A percentile compares a stretch with the other conserved stretches of the same genome.
Evolutionary conservation across 2,888 invertebrate species (phyloP).

Genomic region (Geophilus truncorum): DNA sequence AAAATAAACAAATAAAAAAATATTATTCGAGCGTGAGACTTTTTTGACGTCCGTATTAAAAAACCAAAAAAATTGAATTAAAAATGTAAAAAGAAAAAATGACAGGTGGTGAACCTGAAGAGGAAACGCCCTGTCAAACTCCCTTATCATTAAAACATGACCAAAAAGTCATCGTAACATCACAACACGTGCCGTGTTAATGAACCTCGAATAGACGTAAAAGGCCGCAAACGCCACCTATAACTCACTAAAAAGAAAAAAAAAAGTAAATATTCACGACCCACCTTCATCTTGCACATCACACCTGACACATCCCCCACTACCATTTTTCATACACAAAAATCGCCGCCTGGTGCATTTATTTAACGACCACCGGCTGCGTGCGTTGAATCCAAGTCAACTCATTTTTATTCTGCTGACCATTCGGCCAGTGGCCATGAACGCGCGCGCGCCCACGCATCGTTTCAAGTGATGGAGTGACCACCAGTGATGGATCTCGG

Average conservation of each 20-base stretch:
- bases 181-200: not conserved
- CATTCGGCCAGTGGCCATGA: conserved; percentile 4
- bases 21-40: not conserved
- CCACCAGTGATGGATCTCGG: not conserved
- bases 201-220: not conserved
- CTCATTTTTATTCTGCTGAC: not conserved
- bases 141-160: not conserved
- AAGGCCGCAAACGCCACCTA: not conserved
- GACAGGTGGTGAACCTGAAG: not conserved
- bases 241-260: not conserved
- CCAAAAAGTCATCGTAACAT: not conserved
- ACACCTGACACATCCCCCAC: not conserved
- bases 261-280: not conserved
- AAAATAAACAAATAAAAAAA: not conserved
- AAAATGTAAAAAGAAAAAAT: not conserved
- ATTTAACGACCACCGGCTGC: not conserved
- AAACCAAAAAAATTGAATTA: not conserved
- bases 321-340: not conserved
- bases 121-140: not conserved
- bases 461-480: conserved; percentile 1
- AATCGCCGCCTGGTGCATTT: not conserved
- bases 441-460: not conserved
- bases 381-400: not conserved
- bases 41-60: not conserved
- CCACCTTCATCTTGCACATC: too few species aligned